Percentiles rank a stretch among this genome's conserved stretches.
Conservation (phyloP, 64 coral and sea anemone species). For the Pocillopora verrucosa region DNA sequence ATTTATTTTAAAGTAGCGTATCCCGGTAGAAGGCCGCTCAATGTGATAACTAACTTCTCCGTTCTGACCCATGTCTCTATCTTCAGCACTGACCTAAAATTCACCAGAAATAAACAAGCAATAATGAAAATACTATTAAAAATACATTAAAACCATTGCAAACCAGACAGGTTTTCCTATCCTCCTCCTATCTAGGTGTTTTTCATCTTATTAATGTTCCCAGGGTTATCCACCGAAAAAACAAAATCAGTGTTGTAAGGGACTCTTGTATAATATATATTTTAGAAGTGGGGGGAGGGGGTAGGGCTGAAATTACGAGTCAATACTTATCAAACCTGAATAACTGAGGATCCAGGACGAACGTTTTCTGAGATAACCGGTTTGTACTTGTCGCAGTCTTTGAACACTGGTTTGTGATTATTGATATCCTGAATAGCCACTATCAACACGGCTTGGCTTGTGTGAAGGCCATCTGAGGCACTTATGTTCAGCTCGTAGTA, state of each 20-base stretch:
- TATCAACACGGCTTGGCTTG: conserved; percentile 58
- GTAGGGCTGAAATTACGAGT: too few relatives aligned
- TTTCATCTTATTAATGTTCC: too few relatives aligned
- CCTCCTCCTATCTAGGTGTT: too few relatives aligned
- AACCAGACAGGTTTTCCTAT: too few relatives aligned
- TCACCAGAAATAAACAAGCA: neutral
- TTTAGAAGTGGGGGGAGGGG: too few relatives aligned
- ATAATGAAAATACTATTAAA: too few relatives aligned
- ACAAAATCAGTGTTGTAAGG: too few relatives aligned
- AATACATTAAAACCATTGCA: too few relatives aligned
- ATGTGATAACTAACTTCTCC: conserved; percentile 83
- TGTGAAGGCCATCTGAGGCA: conserved; percentile 82
- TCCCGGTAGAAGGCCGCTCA: conserved; percentile 24
- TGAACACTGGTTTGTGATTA: conserved; percentile 92
- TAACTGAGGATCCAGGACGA: conserved; percentile 51
- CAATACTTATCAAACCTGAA: conserved; percentile 46
- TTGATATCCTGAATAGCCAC: conserved; percentile 86
- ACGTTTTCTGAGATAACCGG: conserved; percentile 64
- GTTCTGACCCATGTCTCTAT: conserved; percentile 80
- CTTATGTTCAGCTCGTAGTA: conserved; percentile 81
- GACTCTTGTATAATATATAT: too few relatives aligned
- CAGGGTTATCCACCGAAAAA: too few relatives aligned
- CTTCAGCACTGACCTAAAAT: conserved; percentile 65
- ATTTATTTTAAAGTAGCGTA: conserved; percentile 67
- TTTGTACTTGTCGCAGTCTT: conserved; percentile 69